phyloP scores from a whole-genome alignment of 1,140 invertebrate genomes.

The Anastrepha ludens region DNA sequence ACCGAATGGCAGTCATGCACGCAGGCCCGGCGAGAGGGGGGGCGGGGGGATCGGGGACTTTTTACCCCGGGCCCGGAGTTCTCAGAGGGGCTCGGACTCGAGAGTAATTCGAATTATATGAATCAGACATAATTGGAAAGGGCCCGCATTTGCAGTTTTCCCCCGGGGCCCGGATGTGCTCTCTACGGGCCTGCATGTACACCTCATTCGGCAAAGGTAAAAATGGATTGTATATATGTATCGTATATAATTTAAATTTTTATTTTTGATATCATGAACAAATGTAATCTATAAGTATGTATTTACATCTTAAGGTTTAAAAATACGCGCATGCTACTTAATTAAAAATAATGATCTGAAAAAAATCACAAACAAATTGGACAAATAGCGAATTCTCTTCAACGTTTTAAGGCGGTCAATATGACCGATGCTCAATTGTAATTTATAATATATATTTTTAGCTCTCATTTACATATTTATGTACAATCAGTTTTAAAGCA shows the following conservation, averaged over 20 bases:
- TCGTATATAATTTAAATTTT: background rate
- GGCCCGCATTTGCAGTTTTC: no score
- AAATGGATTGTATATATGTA: no score
- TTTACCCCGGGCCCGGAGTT: no score
- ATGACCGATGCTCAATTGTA: background rate
- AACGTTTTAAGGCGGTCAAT: constrained; percentile 28
- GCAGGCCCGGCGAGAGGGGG: no score
- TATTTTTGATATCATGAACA: background rate
- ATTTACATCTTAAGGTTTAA: background rate
- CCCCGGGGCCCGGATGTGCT: no score
- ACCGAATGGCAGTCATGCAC: no score
- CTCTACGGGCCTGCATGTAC: no score
- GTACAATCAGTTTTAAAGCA: background rate
- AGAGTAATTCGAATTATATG: no score
- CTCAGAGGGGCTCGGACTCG: no score
- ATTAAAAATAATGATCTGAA: constrained; percentile 34
- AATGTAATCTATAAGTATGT: background rate
- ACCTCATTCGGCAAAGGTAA: no score
- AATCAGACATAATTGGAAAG: no score
- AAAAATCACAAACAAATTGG: constrained; percentile 27
- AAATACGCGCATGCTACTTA: background rate
- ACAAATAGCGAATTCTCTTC: constrained; percentile 7
- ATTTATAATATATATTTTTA: constrained; percentile 12
- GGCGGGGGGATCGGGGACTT: no score
- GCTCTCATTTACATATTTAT: background rate